Conservation (phyloP, 2,797 vertebrate species). For the Xiphophorus birchmanni region DNA sequence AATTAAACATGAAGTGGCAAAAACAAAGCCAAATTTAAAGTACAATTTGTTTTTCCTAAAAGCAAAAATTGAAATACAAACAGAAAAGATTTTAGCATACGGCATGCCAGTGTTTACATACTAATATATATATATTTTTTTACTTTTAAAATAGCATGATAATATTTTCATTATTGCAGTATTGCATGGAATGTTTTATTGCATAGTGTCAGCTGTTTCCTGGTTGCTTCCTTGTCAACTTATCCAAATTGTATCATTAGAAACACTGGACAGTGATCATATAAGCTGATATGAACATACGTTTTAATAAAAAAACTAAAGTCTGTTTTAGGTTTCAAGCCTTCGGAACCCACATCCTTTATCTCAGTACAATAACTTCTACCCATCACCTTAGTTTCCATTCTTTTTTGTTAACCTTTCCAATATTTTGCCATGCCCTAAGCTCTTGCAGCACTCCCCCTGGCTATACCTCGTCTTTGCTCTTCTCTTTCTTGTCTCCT, state of each 20-base stretch:
- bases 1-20: background rate
- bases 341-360: background rate
- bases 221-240: background rate
- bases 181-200: background rate
- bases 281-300: background rate
- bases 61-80: background rate
- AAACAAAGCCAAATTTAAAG: constrained; percentile 1
- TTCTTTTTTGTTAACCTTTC: constrained; percentile 1
- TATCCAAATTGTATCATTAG: background rate
- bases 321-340: background rate
- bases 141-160: background rate
- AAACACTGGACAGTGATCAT: background rate
- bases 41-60: background rate
- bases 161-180: background rate
- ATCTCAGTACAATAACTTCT: constrained; percentile 11
- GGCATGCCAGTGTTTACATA: background rate
- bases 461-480: constrained; percentile 1
- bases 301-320: background rate
- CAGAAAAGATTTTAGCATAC: too few relatives aligned
- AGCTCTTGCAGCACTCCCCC: constrained; percentile 24
- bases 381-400: background rate
- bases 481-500: constrained; percentile 1
- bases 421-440: background rate
- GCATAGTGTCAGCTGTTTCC: background rate
- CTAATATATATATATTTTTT: background rate